These are phyloP conservation scores for Nycteola revayana DNA, from an alignment of 2,888 invertebrate species.

Conservation along the genomic window DNA sequence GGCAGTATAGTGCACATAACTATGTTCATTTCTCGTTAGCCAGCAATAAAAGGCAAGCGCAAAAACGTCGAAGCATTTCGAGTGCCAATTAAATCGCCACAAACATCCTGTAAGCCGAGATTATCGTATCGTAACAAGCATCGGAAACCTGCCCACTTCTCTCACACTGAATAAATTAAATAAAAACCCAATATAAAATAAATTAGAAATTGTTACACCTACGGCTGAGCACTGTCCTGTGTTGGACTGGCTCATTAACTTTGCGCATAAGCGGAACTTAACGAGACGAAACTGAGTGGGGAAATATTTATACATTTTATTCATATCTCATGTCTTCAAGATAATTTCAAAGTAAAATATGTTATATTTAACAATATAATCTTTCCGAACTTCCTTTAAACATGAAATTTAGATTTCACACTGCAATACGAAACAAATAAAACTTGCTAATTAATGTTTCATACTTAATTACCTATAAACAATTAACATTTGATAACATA, in stretches of 20 bases:
- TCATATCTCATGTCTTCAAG: conserved; percentile 40
- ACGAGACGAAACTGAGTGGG: conserved; percentile 35
- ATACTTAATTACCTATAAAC: too few relatives aligned
- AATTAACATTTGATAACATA: too few relatives aligned
- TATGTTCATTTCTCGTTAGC: conserved; percentile 53
- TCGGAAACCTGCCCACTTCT: conserved; percentile 72
- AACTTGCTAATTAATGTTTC: too few relatives aligned
- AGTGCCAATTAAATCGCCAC: conserved; percentile 77
- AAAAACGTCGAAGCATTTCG: conserved; percentile 65
- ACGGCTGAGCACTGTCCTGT: conserved; percentile 38
- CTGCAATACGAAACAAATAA: too few relatives aligned
- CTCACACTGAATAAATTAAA: conserved; percentile 78
- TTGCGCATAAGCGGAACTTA: conserved; percentile 48
- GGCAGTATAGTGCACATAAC: conserved; percentile 41
- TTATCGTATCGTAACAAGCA: conserved; percentile 78
- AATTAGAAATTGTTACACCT: conserved; percentile 61
- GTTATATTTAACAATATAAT: conserved; percentile 25
- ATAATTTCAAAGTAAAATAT: conserved; percentile 30
- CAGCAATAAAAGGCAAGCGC: conserved; percentile 62
- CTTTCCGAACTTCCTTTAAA: too few relatives aligned
- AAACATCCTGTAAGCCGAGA: conserved; percentile 78
- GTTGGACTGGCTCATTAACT: conserved; percentile 59
- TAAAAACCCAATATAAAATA: conserved; percentile 75
- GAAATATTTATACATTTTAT: conserved; percentile 40
- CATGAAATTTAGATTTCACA: too few relatives aligned